Percentiles rank a stretch among this genome's conserved stretches.
Conservation (phyloP, 1,140 invertebrate species). For the Drosophila jambulina region DNA sequence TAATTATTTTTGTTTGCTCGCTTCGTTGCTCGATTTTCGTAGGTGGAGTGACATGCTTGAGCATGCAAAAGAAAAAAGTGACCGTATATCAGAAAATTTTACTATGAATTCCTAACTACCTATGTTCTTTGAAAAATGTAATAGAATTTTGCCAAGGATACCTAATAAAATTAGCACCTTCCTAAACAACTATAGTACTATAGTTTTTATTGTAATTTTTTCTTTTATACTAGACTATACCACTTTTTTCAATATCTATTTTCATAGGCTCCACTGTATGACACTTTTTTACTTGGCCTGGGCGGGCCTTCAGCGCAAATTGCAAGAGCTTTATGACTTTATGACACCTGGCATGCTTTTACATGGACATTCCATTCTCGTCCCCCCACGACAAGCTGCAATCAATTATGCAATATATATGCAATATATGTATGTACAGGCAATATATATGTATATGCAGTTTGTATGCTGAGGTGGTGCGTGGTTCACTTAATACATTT, state of each 20-base stretch:
- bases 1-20: no score
- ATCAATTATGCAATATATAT: slow-evolving; percentile 66
- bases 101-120: no score
- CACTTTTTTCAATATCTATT: not conserved
- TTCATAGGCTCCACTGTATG: slow-evolving; percentile 9
- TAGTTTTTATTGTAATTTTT: not conserved
- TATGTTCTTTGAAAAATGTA: not conserved
- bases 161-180: not conserved
- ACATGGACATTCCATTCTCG: slow-evolving; percentile 63
- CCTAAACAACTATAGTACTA: not conserved
- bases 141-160: not conserved
- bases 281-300: slow-evolving; percentile 15
- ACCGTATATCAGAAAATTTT: no score
- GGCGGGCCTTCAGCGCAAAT: slow-evolving; percentile 31
- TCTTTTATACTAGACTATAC: not conserved
- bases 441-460: slow-evolving; percentile 25
- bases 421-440: slow-evolving; percentile 44
- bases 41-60: no score
- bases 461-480: slow-evolving; percentile 5
- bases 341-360: slow-evolving; percentile 59
- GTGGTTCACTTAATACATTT: slow-evolving; percentile 7
- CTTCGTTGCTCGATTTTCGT: no score
- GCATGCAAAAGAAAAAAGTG: no score
- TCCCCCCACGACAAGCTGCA: slow-evolving; percentile 30
- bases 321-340: slow-evolving; percentile 50